Base-by-base conservation (phyloP, 2,797 vertebrate genomes). In the Parotocinclus haroldoi region DNA sequence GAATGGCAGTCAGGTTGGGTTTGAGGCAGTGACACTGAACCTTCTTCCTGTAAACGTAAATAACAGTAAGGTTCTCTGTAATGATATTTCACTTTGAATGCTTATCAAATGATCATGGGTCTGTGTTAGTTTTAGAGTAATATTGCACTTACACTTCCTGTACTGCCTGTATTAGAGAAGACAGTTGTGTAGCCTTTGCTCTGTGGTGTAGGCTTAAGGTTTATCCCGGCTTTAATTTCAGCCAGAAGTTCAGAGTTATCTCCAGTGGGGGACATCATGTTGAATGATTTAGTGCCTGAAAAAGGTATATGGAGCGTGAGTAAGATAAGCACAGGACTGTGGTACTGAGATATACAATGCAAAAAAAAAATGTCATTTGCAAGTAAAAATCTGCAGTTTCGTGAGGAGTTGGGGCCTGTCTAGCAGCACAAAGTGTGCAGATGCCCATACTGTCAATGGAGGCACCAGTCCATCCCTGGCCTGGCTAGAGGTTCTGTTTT, bases 241-340 rank as follows among this genome's bases (percentile, higher is more conserved):
- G 96, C 96, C 89, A 99, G 85, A 59, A 99, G 92, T 86, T 99
- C 96, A 0, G 95, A 94, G 85, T 99, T 99, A 90, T 99, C 96
- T 0, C 94, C 93, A 0, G 95, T 95, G 14, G 96, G 96, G 83
- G 96, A 95, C 95, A 98, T 98, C 96, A 99, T 99, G 89, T 99
- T 99, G 93, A 99, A 99, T 71, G 96, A 99, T 82, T 96, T 99
- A 83, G 92, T 89, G 85, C 96, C 96, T 99, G 86, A 9, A 42
- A 79, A 78, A 78, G 13, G n/a, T 5, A 27, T 2, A 27, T 5
- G 27, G 27, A 27, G 27, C 27, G 5, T 27, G 27, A 27, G 5
- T 27, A 5, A 27, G 2, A 27, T n/a, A n/a, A n/a, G n/a, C n/a
- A n/a, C n/a, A n/a, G n/a, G n/a, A n/a, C n/a, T n/a, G n/a, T n/a